These are phyloP conservation scores for Onychostoma macrolepis DNA, from an alignment of 2,113 vertebrate genomes.

Conservation along the genomic window DNA sequence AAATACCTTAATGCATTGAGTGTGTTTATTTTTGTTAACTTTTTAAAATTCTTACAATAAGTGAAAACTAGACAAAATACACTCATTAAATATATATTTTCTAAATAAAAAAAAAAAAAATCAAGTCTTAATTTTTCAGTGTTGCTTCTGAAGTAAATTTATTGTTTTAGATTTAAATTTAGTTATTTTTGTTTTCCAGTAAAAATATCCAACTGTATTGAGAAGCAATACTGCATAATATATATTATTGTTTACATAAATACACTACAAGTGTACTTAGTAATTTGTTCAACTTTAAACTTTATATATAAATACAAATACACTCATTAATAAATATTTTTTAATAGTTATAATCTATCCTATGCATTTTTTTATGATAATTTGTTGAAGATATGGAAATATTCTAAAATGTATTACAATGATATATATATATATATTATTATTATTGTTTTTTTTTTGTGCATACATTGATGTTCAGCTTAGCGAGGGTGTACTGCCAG, in stretches of 20 bases:
- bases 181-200: neutral
- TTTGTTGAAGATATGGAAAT: neutral
- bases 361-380: too few species aligned
- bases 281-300: neutral
- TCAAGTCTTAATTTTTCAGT: neutral
- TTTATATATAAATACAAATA: too few species aligned
- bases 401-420: neutral
- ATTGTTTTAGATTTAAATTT: neutral
- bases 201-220: too few species aligned
- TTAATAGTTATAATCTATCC: neutral
- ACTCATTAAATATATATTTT: neutral
- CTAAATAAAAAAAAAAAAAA: too few species aligned
- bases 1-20: too few species aligned
- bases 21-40: too few species aligned
- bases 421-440: too few species aligned
- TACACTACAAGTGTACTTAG: neutral
- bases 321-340: neutral
- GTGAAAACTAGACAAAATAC: neutral
- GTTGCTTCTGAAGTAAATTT: neutral
- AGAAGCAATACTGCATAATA: neutral
- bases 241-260: neutral
- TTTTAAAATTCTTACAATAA: neutral
- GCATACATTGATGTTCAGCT: conserved; percentile 51
- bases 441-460: neutral
- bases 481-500: conserved; percentile 66